These are phyloP conservation scores for Chesias legatella DNA, from an alignment of 2,888 invertebrate species.

Conservation along the genomic window DNA sequence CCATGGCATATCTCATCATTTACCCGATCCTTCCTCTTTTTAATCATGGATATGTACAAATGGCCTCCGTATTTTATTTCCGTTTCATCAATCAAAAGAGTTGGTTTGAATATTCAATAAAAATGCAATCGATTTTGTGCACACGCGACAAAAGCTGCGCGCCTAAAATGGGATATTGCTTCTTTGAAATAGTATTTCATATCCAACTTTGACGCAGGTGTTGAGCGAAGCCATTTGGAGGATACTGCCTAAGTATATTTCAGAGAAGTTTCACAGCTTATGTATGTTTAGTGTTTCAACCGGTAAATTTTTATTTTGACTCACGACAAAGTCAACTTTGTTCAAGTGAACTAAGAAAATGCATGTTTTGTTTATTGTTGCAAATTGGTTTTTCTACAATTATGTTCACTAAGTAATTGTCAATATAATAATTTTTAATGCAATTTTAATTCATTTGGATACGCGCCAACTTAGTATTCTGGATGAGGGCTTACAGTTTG, in stretches of 20 bases:
- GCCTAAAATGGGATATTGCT: constrained; percentile 19
- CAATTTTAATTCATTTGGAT: too few species aligned
- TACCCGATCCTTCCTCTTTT: constrained; percentile 22
- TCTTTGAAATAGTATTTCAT: constrained; percentile 17
- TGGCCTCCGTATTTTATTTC: constrained; percentile 8
- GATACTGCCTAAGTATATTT: background rate
- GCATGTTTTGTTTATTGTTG: too few species aligned
- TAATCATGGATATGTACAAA: constrained; percentile 18
- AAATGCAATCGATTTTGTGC: constrained; percentile 17
- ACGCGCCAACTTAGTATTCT: too few species aligned
- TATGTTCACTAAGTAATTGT: too few species aligned
- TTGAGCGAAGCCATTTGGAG: constrained; percentile 3
- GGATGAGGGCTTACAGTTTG: too few species aligned
- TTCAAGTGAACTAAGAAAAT: too few species aligned
- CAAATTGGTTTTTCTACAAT: too few species aligned
- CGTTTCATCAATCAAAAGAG: constrained; percentile 16
- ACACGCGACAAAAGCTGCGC: constrained; percentile 13
- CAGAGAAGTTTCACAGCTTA: too few species aligned
- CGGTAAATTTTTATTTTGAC: too few species aligned
- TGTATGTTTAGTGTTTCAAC: too few species aligned
- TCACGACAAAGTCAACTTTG: too few species aligned
- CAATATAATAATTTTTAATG: too few species aligned
- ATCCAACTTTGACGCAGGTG: constrained; percentile 14
- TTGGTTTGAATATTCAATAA: constrained; percentile 16
- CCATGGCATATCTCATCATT: constrained; percentile 22